Evolutionary conservation across 2,113 vertebrate genomes (phyloP).

Genomic region (Zosterops lateralis): DNA sequence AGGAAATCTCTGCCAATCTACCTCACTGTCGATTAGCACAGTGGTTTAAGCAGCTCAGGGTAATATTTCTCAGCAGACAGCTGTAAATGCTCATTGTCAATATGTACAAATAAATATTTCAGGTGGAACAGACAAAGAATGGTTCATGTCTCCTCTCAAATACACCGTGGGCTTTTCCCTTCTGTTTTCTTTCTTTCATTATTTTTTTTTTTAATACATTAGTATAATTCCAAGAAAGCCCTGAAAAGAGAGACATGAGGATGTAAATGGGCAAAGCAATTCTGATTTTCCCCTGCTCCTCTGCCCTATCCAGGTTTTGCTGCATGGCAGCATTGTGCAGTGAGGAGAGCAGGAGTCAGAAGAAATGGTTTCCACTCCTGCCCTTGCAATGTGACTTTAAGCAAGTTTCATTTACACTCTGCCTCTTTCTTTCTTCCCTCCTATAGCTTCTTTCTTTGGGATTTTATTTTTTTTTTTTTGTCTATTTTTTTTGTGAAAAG

Average conservation of each 20-base stretch:
- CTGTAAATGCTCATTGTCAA: constrained; percentile 60
- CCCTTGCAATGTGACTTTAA: background rate
- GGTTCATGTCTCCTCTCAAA: background rate
- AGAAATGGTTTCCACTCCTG: background rate
- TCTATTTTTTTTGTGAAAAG: background rate
- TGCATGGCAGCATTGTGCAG: background rate
- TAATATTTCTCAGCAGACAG: constrained; percentile 23
- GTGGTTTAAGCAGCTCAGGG: constrained; percentile 26
- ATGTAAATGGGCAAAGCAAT: background rate
- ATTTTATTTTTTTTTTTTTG: too few species aligned
- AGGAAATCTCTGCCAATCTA: background rate
- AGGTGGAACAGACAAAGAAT: background rate
- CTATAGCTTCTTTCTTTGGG: background rate
- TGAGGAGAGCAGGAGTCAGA: background rate
- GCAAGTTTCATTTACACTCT: background rate
- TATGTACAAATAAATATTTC: constrained; percentile 60
- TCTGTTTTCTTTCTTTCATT: background rate
- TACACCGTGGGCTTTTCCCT: background rate
- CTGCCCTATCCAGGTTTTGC: background rate
- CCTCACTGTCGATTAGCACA: background rate
- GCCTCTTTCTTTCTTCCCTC: background rate
- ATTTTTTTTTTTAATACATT: background rate
- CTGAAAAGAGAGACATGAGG: background rate
- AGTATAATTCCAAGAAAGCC: background rate
- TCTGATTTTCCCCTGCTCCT: background rate